These are phyloP conservation scores for Hirtodrosophila histrioides DNA, from an alignment of 2,888 invertebrate genomes.

Conservation along the genomic window DNA sequence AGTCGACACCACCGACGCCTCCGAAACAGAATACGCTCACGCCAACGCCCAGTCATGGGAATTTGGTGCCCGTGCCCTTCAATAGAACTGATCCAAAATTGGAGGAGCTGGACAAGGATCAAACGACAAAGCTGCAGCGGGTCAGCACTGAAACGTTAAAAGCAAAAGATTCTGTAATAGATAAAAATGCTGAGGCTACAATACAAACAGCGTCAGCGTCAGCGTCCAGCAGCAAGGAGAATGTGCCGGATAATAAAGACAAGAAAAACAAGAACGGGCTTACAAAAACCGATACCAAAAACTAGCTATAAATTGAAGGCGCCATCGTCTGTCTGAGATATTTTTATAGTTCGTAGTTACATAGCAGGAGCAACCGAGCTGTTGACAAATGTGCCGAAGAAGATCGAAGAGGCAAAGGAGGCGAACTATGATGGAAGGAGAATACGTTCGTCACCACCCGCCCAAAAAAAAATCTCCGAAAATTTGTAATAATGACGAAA, in stretches of 20 bases:
- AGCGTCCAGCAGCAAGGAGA: conserved; percentile 4
- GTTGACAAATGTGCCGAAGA: not conserved
- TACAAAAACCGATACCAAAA: conserved; percentile 63
- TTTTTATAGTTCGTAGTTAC: conserved; percentile 23
- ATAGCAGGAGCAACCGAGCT: conserved; percentile 1
- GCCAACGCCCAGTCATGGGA: conserved; percentile 32
- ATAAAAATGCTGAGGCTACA: conserved; percentile 25
- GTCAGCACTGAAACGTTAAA: conserved; percentile 8
- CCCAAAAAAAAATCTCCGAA: conserved; percentile 39
- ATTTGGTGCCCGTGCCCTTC: conserved; percentile 6
- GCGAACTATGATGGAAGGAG: not conserved
- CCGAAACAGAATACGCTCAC: conserved; percentile 35
- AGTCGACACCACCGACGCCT: conserved; percentile 64
- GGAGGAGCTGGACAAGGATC: conserved; percentile 4
- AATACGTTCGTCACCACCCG: conserved; percentile 23
- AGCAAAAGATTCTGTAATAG: not conserved
- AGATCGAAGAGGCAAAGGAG: not conserved
- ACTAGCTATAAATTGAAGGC: conserved; percentile 55
- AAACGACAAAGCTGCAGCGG: conserved; percentile 1
- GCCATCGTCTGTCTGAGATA: conserved; percentile 40
- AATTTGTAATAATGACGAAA: conserved; percentile 34
- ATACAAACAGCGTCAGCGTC: conserved; percentile 28
- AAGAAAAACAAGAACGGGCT: not conserved
- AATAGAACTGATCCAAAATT: not conserved
- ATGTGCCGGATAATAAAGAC: not conserved